Evolutionary conservation across 2,113 vertebrate genomes (phyloP).

Genomic region (Tapirus terrestris): DNA sequence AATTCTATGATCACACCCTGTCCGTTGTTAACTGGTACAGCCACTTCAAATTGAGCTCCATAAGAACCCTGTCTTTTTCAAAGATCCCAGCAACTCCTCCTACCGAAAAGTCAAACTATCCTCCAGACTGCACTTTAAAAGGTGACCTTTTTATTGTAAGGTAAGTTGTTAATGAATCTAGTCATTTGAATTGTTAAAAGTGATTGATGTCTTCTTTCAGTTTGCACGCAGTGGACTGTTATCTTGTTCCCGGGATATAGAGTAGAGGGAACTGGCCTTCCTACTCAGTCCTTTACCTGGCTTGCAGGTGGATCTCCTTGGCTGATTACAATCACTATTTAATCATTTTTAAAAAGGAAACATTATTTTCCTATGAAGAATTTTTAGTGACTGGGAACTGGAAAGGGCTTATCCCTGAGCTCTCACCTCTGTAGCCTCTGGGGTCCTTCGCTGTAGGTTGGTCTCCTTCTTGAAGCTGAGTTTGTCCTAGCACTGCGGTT

Average conservation of each 20-base stretch:
- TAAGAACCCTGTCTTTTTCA: constrained; percentile 92
- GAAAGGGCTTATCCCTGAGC: not conserved
- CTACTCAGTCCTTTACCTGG: not conserved
- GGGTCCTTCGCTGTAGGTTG: not conserved
- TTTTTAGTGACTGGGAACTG: not conserved
- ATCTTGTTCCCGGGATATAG: not conserved
- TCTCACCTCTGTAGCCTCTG: not conserved
- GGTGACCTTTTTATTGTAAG: constrained; percentile 84
- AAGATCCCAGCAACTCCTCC: constrained; percentile 67
- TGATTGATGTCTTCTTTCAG: not conserved
- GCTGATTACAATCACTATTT: not conserved
- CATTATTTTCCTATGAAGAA: not conserved
- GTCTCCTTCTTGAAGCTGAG: not conserved
- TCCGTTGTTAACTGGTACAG: constrained; percentile 85
- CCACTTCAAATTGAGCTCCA: constrained; percentile 86
- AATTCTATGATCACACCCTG: constrained; percentile 90
- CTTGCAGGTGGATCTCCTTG: not conserved
- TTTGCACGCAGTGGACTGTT: rapidly evolving
- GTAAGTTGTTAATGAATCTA: constrained; percentile 80
- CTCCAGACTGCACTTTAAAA: constrained; percentile 74
- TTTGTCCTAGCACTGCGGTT: constrained; percentile 1
- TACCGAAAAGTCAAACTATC: not conserved
- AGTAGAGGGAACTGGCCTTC: not conserved
- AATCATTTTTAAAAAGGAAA: not conserved
- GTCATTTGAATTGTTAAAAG: rapidly evolving